These are phyloP conservation scores for Chromobotia macracanthus DNA, from an alignment of 2,797 vertebrate genomes.

Conservation along the genomic window DNA sequence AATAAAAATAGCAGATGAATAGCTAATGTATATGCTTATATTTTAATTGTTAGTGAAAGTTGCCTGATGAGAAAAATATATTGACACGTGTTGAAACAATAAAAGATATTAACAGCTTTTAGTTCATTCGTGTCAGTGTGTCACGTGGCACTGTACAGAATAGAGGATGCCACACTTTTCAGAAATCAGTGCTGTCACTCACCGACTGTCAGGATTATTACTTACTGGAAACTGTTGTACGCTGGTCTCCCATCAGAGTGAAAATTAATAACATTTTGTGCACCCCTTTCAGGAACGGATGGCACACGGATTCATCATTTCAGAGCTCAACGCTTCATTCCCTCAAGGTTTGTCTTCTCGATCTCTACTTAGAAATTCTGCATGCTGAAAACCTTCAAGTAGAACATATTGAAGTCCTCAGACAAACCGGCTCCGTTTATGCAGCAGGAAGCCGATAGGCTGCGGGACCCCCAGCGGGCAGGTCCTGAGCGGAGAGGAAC, in stretches of 20 bases:
- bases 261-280: constrained; percentile 83
- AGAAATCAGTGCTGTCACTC: constrained; percentile 67
- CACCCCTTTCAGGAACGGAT: constrained; percentile 74
- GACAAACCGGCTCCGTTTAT: constrained; percentile 77
- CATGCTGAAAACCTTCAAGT: constrained; percentile 75
- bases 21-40: too few species aligned
- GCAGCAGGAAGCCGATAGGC: constrained; percentile 75
- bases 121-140: too few species aligned
- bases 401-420: constrained; percentile 72
- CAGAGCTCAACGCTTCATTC: constrained; percentile 69
- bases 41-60: too few species aligned
- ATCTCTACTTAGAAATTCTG: constrained; percentile 72
- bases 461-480: constrained; percentile 76
- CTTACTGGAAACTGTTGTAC: constrained; percentile 76
- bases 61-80: too few species aligned
- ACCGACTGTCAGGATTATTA: constrained; percentile 71
- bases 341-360: constrained; percentile 70
- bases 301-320: constrained; percentile 78
- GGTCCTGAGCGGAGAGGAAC: constrained; percentile 72
- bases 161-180: constrained; percentile 1
- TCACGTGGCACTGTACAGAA: constrained; percentile 7
- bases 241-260: constrained; percentile 74
- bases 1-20: too few species aligned
- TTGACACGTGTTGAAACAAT: too few species aligned
- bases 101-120: too few species aligned